Percentiles rank a stretch among this genome's conserved stretches.
phyloP scores from a whole-genome alignment of 2,113 vertebrate genomes.

The Pyxicephalus adspersus region DNA sequence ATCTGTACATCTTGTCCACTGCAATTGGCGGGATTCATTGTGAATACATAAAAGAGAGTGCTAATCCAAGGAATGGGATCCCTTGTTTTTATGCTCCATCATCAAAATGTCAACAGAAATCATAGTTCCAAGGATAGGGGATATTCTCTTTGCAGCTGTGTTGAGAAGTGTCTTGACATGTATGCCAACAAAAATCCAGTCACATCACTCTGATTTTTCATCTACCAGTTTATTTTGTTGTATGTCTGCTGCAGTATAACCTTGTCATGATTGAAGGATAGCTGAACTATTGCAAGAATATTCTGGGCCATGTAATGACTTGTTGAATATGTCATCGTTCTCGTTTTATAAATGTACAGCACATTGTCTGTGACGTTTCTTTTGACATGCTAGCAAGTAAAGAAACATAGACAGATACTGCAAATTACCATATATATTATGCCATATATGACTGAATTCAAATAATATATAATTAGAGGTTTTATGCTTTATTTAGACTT shows the following conservation, averaged over 20 bases:
- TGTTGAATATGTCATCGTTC: slow-evolving; percentile 50
- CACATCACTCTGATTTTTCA: slow-evolving; percentile 46
- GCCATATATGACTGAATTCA: background rate
- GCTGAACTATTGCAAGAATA: slow-evolving; percentile 54
- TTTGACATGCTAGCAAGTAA: slow-evolving; percentile 29
- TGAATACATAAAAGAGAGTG: slow-evolving; percentile 1
- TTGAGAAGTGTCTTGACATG: slow-evolving; percentile 43
- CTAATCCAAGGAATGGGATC: slow-evolving; percentile 9
- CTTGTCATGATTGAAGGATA: slow-evolving; percentile 52
- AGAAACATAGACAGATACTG: background rate
- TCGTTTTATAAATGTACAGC: slow-evolving; percentile 50
- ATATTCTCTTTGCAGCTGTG: slow-evolving; percentile 30
- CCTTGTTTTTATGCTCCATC: slow-evolving; percentile 24
- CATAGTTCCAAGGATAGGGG: slow-evolving; percentile 5
- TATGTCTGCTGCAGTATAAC: slow-evolving; percentile 43
- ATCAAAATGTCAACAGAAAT: slow-evolving; percentile 41
- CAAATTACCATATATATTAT: background rate
- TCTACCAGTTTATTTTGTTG: slow-evolving; percentile 47
- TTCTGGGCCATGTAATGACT: slow-evolving; percentile 38
- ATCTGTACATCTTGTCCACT: background rate
- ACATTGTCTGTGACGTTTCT: slow-evolving; percentile 26
- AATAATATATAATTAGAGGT: background rate
- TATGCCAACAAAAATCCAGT: slow-evolving; percentile 45
- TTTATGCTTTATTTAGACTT: too few species aligned
- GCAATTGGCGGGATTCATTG: slow-evolving; percentile 6